These are phyloP conservation scores for Neoseiulus cucumeris DNA, from an alignment of 1,140 invertebrate species.

Conservation along the genomic window DNA sequence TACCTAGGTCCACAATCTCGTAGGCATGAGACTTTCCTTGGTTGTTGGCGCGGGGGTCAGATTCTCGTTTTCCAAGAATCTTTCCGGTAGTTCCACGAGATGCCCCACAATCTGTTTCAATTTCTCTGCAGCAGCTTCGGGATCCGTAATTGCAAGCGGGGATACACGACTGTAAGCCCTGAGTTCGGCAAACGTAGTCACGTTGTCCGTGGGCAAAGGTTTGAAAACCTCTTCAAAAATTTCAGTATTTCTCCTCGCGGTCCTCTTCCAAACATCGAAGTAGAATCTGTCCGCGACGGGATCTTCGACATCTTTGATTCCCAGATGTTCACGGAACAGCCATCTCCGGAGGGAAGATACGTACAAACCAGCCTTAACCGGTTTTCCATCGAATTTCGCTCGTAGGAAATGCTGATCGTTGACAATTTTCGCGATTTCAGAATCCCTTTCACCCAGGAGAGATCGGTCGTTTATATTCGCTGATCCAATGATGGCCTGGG, in stretches of 20 bases:
- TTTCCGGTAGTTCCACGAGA: slow-evolving; percentile 60
- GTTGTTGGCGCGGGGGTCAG: slow-evolving; percentile 52
- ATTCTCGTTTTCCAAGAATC: slow-evolving; percentile 61
- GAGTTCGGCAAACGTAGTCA: slow-evolving; percentile 48
- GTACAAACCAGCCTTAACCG: slow-evolving; percentile 59
- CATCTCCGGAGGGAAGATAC: slow-evolving; percentile 58
- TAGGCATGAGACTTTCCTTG: slow-evolving; percentile 43
- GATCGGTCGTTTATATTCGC: slow-evolving; percentile 95
- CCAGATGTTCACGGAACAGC: slow-evolving; percentile 77
- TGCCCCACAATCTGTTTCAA: slow-evolving; percentile 55
- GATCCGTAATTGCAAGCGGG: slow-evolving; percentile 40
- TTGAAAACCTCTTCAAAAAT: slow-evolving; percentile 72
- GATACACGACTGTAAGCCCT: slow-evolving; percentile 45
- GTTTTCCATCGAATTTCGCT: slow-evolving; percentile 52
- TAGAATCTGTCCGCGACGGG: slow-evolving; percentile 55
- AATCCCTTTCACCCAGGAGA: slow-evolving; percentile 72
- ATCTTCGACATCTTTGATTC: slow-evolving; percentile 40
- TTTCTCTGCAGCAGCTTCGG: slow-evolving; percentile 42
- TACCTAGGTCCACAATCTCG: slow-evolving; percentile 30
- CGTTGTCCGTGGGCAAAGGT: slow-evolving; percentile 58
- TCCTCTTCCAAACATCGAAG: slow-evolving; percentile 51
- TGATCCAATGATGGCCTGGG: slow-evolving; percentile 72
- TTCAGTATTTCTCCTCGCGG: slow-evolving; percentile 54
- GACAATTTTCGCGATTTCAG: slow-evolving; percentile 72
- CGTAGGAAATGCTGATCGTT: slow-evolving; percentile 61